These are phyloP conservation scores for Acyrthosiphon pisum DNA, from an alignment of 1,140 invertebrate genomes.

Conservation along the genomic window DNA sequence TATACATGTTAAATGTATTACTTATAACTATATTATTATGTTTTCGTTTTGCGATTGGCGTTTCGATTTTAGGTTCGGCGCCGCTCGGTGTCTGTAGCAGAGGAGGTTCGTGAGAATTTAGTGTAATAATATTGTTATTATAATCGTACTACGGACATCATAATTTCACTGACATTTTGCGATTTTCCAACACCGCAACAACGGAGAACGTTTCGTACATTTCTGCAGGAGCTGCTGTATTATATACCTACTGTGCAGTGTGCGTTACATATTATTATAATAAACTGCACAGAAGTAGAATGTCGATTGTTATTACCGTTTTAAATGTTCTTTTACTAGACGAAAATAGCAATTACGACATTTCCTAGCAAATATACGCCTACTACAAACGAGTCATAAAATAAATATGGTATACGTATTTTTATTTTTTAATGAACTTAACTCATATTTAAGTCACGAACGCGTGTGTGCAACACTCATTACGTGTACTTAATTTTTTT, in stretches of 20 bases:
- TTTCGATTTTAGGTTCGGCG: not conserved
- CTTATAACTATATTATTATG: not conserved
- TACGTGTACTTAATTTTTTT: constrained; percentile 9
- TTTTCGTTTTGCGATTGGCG: not conserved
- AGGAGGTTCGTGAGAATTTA: not conserved
- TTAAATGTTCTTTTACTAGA: constrained; percentile 8
- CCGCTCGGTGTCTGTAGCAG: not conserved
- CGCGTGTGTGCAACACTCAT: not conserved
- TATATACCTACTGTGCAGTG: not conserved
- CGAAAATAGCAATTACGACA: constrained; percentile 11
- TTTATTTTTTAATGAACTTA: constrained; percentile 7
- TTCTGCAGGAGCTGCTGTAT: not conserved
- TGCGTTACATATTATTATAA: not conserved
- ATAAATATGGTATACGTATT: not conserved
- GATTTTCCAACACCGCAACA: not conserved
- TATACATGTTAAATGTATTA: not conserved
- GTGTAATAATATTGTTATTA: not conserved
- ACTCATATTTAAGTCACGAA: not conserved
- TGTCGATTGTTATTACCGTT: not conserved
- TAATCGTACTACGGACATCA: too few relatives aligned
- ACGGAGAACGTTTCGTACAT: not conserved
- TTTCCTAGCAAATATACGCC: not conserved
- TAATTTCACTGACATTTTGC: not conserved
- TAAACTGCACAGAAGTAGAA: not conserved
- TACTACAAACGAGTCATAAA: not conserved